phyloP scores from a whole-genome alignment of 2,888 invertebrate genomes.

The Melolontha melolontha region DNA sequence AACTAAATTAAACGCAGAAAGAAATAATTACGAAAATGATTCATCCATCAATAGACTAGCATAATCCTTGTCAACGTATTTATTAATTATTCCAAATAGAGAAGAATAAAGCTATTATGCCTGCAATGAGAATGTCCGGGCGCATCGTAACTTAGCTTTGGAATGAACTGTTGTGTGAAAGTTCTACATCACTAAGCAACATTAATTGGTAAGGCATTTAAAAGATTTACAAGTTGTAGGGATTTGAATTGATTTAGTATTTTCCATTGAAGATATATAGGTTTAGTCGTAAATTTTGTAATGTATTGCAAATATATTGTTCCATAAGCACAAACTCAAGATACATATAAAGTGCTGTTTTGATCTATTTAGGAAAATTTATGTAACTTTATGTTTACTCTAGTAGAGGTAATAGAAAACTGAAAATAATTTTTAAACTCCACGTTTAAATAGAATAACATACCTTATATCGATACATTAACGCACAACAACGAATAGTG shows the following conservation, averaged over 20 bases:
- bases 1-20: no score
- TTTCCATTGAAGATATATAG: slow-evolving; percentile 5
- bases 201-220: slow-evolving; percentile 37
- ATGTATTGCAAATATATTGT: neutral
- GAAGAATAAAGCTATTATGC: slow-evolving; percentile 17
- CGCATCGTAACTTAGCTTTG: slow-evolving; percentile 18
- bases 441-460: no score
- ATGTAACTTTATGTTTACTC: no score
- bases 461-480: no score
- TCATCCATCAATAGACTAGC: neutral
- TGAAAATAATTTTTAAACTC: no score
- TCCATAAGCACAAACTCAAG: neutral
- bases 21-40: no score
- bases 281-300: slow-evolving; percentile 4
- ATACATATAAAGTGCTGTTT: neutral
- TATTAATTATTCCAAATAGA: slow-evolving; percentile 22
- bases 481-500: no score
- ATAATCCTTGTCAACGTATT: slow-evolving; percentile 18
- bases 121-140: slow-evolving; percentile 7
- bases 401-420: no score
- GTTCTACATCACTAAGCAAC: slow-evolving; percentile 27
- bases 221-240: slow-evolving; percentile 29
- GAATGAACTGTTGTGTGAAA: slow-evolving; percentile 27
- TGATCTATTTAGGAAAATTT: no score
- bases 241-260: slow-evolving; percentile 30